Percentiles rank a stretch among this genome's conserved stretches.
Conservation (phyloP, 1,140 invertebrate genomes). For the Drosophila sturtevanti region DNA sequence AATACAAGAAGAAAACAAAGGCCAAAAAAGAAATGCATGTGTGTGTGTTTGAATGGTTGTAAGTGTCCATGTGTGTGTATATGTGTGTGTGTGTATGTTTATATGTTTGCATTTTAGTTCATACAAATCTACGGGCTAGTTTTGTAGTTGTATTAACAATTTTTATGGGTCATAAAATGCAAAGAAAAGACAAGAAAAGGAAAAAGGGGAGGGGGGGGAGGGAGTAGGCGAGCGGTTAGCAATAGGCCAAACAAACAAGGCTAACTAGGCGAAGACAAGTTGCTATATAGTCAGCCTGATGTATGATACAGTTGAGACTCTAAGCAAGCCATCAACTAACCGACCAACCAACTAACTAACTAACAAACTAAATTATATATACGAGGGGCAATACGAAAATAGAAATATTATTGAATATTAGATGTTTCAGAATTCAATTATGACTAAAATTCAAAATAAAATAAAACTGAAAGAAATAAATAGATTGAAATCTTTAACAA, state of each 20-base stretch:
- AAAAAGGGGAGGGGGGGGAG: no score
- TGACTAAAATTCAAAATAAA: no score
- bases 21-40: background rate
- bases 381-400: no score
- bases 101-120: conserved; percentile 21
- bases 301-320: conserved; percentile 25
- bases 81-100: conserved; percentile 21
- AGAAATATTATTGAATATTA: no score
- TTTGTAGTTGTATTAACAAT: conserved; percentile 58
- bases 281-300: conserved; percentile 18
- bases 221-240: no score
- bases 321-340: conserved; percentile 5
- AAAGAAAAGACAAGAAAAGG: background rate
- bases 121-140: conserved; percentile 49
- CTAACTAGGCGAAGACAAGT: conserved; percentile 34
- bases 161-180: conserved; percentile 71
- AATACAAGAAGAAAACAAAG: conserved; percentile 27
- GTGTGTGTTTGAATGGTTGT: conserved; percentile 22
- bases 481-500: no score
- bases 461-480: no score
- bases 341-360: conserved; percentile 13
- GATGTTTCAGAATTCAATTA: no score
- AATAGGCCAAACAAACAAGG: background rate
- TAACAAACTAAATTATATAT: conserved; percentile 8
- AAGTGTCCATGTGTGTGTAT: conserved; percentile 7